Base-by-base conservation (phyloP, 2,113 vertebrate genomes). In the Zosterops hypoxanthus region DNA sequence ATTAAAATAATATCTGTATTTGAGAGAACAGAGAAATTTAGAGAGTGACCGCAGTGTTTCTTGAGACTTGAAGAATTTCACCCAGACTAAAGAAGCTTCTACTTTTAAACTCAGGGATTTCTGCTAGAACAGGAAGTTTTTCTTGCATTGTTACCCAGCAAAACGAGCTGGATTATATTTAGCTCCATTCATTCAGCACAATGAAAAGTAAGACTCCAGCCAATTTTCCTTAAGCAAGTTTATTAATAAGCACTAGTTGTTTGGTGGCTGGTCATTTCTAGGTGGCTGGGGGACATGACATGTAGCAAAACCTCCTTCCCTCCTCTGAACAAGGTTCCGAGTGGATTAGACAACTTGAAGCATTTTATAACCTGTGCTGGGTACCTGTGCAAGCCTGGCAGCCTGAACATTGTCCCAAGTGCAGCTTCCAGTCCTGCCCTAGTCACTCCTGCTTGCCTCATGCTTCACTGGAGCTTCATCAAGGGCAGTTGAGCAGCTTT, bases 171-270 rank as follows among this genome's bases (percentile, higher is more conserved):
- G 95, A 94, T 96, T 97, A 97, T 97, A 96, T 97, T 97, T 96
- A 97, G 94, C 83, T 83, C 92, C 72, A 93, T 97, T 97, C 96
- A 95, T 93, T 86, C 76, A 71, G 92, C 72, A 96, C 95, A 96
- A 95, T 81, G 91, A 90, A 76, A 94, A 96, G 63, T 88, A 65
- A 92, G 64, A 33, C 72, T 97, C 71, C 77, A 66, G 95, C 88
- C 92, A 97, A 90, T 92, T 95, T 95, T 95, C 95, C 83, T 93
- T 88, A 81, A 92, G 72, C 52, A 39, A 88, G 92, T 83, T 92
- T 93, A 90, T 94, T 95, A 96, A 90, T 90, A 95, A 88, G 82
- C 56, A 28, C 34, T 80, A 18, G 79, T 59, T 81, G 41, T 26
- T 92, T 68, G 55, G 79, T 80, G 79, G 49, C 55, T 79, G 46